These are phyloP conservation scores for Mormyrus hasselquistii DNA, from an alignment of 2,797 vertebrate species.

Conservation along the genomic window DNA sequence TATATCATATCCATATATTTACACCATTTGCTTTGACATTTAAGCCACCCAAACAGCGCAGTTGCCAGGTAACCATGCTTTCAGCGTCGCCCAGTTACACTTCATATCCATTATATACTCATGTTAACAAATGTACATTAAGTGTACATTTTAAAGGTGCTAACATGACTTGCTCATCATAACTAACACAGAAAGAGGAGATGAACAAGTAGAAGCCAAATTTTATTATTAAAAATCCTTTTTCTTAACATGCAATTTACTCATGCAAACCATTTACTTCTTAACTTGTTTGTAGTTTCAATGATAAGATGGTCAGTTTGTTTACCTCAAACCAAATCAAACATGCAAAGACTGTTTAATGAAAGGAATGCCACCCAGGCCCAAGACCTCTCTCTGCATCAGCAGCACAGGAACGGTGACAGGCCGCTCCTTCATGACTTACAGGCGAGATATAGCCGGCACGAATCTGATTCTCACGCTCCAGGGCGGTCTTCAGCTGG, in stretches of 20 bases:
- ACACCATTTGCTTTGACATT: constrained; percentile 30
- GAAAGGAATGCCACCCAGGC: constrained; percentile 36
- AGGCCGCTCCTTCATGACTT: constrained; percentile 34
- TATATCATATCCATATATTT: constrained; percentile 35
- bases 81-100: constrained; percentile 22
- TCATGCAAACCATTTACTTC: constrained; percentile 62
- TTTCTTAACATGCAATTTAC: constrained; percentile 63
- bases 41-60: constrained; percentile 21
- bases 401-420: not conserved
- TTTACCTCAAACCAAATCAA: constrained; percentile 47
- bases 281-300: constrained; percentile 40
- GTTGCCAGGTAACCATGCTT: constrained; percentile 20
- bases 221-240: constrained; percentile 27
- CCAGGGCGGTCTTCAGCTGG: constrained; percentile 61
- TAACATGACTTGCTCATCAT: constrained; percentile 40
- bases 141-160: constrained; percentile 33
- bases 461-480: constrained; percentile 62
- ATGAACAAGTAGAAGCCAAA: constrained; percentile 48
- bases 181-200: constrained; percentile 40
- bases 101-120: not conserved
- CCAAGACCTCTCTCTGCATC: not conserved
- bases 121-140: constrained; percentile 32
- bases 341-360: constrained; percentile 68
- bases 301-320: constrained; percentile 48
- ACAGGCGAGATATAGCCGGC: constrained; percentile 73